phyloP scores from a whole-genome alignment of 1,140 invertebrate genomes.

The Littorina saxatilis region DNA sequence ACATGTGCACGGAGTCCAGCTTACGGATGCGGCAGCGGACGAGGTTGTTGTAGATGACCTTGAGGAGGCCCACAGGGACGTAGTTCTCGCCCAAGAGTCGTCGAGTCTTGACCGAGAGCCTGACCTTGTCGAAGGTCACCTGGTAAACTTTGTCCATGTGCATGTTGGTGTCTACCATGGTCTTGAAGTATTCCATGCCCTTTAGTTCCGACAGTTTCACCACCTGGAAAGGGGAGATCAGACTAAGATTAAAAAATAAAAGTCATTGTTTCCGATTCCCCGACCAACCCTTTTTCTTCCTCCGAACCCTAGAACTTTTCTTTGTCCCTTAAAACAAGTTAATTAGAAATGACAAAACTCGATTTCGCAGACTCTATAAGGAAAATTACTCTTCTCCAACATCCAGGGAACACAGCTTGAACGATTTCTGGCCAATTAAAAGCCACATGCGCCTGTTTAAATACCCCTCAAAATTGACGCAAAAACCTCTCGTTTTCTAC shows the following conservation, averaged over 20 bases:
- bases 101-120: conserved; percentile 46
- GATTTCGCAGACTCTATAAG: too few species aligned
- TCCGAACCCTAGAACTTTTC: too few species aligned
- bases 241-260: conserved; percentile 39
- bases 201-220: conserved; percentile 40
- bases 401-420: too few species aligned
- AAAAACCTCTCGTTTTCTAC: too few species aligned
- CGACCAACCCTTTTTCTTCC: too few species aligned
- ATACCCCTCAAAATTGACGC: too few species aligned
- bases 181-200: conserved; percentile 46
- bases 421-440: too few species aligned
- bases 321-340: too few species aligned
- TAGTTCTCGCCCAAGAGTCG: conserved; percentile 48
- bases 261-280: too few species aligned
- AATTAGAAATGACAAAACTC: too few species aligned
- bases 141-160: conserved; percentile 40
- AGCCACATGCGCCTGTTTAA: too few species aligned
- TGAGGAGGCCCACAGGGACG: conserved; percentile 53
- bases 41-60: conserved; percentile 53
- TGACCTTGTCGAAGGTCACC: conserved; percentile 38
- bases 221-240: conserved; percentile 36
- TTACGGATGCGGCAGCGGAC: conserved; percentile 56
- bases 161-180: conserved; percentile 39
- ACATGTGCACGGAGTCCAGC: conserved; percentile 22
- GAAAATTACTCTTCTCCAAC: too few species aligned